phyloP scores from a whole-genome alignment of 2,888 invertebrate genomes.

The Phaonia tiefii region DNA sequence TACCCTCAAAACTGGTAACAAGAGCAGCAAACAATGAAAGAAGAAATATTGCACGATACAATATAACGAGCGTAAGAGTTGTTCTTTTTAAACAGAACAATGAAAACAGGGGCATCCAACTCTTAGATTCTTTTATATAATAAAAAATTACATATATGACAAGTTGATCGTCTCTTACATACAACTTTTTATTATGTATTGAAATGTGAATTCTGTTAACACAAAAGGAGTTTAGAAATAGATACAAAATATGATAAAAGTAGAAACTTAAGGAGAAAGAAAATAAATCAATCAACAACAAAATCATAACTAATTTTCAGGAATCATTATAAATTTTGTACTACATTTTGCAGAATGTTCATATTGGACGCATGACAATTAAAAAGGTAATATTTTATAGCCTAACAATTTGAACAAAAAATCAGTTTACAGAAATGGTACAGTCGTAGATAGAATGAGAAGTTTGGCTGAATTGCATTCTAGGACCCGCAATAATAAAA shows the following conservation, averaged over 20 bases:
- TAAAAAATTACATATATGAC: background rate
- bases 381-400: too few relatives aligned
- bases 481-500: too few relatives aligned
- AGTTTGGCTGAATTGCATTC: too few relatives aligned
- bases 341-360: slow-evolving; percentile 1
- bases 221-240: slow-evolving; percentile 25
- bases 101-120: background rate
- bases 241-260: slow-evolving; percentile 16
- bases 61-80: background rate
- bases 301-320: slow-evolving; percentile 11
- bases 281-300: slow-evolving; percentile 25
- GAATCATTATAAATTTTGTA: background rate
- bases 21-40: background rate
- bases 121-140: background rate
- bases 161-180: slow-evolving; percentile 11
- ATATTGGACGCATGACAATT: too few relatives aligned
- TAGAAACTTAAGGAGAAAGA: slow-evolving; percentile 31
- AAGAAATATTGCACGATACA: background rate
- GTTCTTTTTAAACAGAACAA: slow-evolving; percentile 9
- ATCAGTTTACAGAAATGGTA: background rate
- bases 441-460: background rate
- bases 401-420: too few relatives aligned
- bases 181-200: slow-evolving; percentile 20
- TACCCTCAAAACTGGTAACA: slow-evolving; percentile 35
- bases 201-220: slow-evolving; percentile 39